Percentiles rank a stretch among this genome's conserved stretches.
Conservation (phyloP, 2,113 vertebrate species). For the Myrmecobius fasciatus region DNA sequence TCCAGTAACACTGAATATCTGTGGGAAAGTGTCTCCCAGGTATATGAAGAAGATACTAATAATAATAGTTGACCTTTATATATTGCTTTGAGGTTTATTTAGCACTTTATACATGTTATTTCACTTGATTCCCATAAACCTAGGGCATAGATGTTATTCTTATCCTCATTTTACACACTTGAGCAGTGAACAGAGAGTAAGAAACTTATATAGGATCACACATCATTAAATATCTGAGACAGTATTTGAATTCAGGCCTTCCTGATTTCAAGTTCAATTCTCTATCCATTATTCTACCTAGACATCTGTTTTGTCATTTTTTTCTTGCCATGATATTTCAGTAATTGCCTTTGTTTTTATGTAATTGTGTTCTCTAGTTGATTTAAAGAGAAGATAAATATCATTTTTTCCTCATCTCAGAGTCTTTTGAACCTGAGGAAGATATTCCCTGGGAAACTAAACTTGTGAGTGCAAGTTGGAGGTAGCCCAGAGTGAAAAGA, state of each 20-base stretch:
- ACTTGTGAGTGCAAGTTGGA: too few species aligned
- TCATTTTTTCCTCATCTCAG: too few species aligned
- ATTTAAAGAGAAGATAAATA: too few species aligned
- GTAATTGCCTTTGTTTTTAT: too few species aligned
- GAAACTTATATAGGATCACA: background rate
- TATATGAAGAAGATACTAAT: background rate
- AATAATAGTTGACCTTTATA: background rate
- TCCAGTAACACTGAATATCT: background rate
- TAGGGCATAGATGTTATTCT: background rate
- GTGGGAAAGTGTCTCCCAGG: background rate
- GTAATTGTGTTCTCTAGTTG: too few species aligned
- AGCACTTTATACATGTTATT: background rate
- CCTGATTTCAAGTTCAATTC: background rate
- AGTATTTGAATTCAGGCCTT: background rate
- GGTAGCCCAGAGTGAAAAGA: too few species aligned
- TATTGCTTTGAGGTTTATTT: background rate
- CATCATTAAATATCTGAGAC: background rate
- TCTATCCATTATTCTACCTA: too few species aligned
- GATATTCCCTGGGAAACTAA: too few species aligned
- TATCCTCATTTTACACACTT: background rate
- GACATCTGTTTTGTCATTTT: too few species aligned
- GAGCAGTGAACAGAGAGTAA: background rate
- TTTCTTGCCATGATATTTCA: too few species aligned
- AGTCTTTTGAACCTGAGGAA: too few species aligned
- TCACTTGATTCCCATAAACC: background rate